A percentile compares a stretch with the other conserved stretches of the same genome.
These are phyloP conservation scores for Salvator merianae DNA, from an alignment of 2,113 vertebrate species.

Conservation along the genomic window DNA sequence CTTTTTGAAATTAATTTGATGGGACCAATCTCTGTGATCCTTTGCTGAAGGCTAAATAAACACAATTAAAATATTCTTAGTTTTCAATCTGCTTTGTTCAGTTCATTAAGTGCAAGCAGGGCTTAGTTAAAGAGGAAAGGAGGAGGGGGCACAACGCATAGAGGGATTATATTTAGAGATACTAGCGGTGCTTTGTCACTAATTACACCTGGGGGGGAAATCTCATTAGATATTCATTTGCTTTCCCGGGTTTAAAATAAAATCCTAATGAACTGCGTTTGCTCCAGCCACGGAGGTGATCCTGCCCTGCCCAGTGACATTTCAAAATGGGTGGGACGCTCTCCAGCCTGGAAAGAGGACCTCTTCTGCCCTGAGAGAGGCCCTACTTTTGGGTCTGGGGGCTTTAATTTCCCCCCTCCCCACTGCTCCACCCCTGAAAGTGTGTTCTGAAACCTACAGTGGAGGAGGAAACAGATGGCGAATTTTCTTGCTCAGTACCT, in stretches of 20 bases:
- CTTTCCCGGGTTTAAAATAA: slow-evolving; percentile 72
- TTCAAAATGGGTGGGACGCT: not conserved
- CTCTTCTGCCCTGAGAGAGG: too few species aligned
- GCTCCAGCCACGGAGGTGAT: slow-evolving; percentile 61
- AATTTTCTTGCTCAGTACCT: too few species aligned
- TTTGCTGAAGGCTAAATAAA: slow-evolving; percentile 75
- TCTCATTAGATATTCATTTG: slow-evolving; percentile 74
- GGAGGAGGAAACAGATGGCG: not conserved
- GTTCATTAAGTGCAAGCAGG: slow-evolving; percentile 73
- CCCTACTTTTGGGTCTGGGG: not conserved
- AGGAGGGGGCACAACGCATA: slow-evolving; percentile 42
- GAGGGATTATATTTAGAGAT: slow-evolving; percentile 67
- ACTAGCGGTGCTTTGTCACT: slow-evolving; percentile 68
- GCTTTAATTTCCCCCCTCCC: not conserved
- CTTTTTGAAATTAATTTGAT: slow-evolving; percentile 67
- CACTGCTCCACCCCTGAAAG: not conserved
- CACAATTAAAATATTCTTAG: slow-evolving; percentile 73
- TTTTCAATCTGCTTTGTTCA: slow-evolving; percentile 70
- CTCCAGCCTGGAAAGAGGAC: not conserved
- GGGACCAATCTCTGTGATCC: slow-evolving; percentile 65
- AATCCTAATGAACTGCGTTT: slow-evolving; percentile 70
- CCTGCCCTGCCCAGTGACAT: slow-evolving; percentile 50
- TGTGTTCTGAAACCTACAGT: not conserved
- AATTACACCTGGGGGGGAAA: slow-evolving; percentile 76
- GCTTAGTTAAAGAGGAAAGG: slow-evolving; percentile 53